Conservation (phyloP, 2,888 invertebrate species). For the Sicus ferrugineus region DNA sequence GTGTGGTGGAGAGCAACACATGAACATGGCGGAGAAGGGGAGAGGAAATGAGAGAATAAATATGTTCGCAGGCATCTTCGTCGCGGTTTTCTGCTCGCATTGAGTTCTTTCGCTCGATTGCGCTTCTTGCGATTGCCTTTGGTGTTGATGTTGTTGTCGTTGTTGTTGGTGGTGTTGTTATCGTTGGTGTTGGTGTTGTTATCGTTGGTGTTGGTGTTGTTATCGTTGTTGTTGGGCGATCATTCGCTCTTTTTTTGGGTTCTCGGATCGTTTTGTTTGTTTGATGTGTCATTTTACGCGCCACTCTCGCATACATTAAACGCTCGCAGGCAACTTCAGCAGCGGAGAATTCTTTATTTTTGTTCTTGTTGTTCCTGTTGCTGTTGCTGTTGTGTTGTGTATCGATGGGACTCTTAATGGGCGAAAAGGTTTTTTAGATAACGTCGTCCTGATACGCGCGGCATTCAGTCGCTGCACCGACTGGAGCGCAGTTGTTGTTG, state of each 20-base stretch:
- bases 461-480: neutral
- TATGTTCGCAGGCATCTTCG: neutral
- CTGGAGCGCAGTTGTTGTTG: neutral
- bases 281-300: constrained; percentile 3
- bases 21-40: neutral
- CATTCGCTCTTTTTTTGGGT: neutral
- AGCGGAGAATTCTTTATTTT: constrained; percentile 1
- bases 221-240: neutral
- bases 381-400: constrained; percentile 10
- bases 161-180: neutral
- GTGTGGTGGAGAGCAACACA: neutral
- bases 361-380: neutral
- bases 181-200: constrained; percentile 3
- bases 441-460: constrained; percentile 15
- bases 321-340: neutral
- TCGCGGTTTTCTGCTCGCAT: neutral
- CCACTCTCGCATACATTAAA: constrained; percentile 5
- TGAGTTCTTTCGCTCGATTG: neutral
- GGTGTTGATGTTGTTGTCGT: neutral
- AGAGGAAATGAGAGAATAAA: constrained; percentile 14
- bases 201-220: neutral
- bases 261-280: constrained; percentile 13
- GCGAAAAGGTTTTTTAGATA: constrained; percentile 27
- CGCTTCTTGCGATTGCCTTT: constrained; percentile 15
- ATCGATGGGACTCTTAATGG: constrained; percentile 20